These are phyloP conservation scores for Barnardius zonarius DNA, from an alignment of 2,113 vertebrate genomes.

Conservation along the genomic window DNA sequence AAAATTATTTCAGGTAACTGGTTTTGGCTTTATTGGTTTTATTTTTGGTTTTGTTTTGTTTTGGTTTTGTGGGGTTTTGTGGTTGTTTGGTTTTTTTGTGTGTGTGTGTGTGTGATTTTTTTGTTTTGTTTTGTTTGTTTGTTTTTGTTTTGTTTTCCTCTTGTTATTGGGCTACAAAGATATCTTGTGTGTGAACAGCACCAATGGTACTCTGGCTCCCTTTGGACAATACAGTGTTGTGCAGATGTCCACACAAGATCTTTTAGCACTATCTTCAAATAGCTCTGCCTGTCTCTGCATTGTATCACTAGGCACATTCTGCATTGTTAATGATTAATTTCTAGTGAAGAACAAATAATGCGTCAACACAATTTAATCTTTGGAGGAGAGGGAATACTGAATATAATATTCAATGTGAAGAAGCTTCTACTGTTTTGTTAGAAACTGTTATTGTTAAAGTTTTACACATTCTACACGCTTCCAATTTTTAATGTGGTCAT, in stretches of 20 bases:
- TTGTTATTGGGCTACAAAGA: not conserved
- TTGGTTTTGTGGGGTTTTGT: not conserved
- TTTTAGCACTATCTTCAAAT: not conserved
- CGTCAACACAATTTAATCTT: not conserved
- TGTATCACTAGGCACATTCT: not conserved
- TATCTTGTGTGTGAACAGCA: not conserved
- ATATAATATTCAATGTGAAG: not conserved
- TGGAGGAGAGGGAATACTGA: not conserved
- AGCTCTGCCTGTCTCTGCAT: not conserved
- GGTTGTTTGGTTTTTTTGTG: no score
- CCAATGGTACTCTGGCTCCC: not conserved
- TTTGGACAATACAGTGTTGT: conserved; percentile 1
- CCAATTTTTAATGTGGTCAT: not conserved
- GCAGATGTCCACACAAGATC: not conserved
- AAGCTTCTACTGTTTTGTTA: not conserved
- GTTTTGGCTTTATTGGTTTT: not conserved
- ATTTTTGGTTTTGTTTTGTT: not conserved
- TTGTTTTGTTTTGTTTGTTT: no score
- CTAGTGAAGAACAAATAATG: not conserved
- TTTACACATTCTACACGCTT: not conserved
- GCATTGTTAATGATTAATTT: not conserved
- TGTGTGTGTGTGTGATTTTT: no score
- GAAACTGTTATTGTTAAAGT: not conserved
- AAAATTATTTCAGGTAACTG: not conserved
- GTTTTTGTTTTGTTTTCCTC: no score